Evolutionary conservation across 1,140 invertebrate species (phyloP).

Genomic region (Brachionus sp.): DNA sequence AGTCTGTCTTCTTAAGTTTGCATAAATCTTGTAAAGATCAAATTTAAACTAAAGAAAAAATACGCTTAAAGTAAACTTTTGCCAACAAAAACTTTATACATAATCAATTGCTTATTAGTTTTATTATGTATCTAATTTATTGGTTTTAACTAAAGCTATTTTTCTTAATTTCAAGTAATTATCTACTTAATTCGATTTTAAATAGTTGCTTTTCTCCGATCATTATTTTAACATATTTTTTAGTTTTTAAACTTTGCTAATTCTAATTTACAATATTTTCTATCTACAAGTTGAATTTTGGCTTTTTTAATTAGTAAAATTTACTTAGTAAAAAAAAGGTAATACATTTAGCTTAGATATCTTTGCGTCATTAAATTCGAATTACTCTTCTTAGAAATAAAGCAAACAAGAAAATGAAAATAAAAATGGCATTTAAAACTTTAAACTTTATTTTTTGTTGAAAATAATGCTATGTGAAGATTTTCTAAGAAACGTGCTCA

Average conservation of each 20-base stretch:
- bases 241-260: neutral
- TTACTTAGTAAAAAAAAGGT: neutral
- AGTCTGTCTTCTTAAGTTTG: neutral
- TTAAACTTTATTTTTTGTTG: neutral
- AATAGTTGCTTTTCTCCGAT: neutral
- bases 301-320: neutral
- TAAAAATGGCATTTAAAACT: neutral
- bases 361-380: neutral
- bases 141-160: neutral
- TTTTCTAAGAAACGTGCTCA: neutral
- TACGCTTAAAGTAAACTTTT: neutral
- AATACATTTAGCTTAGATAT: neutral
- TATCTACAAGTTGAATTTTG: neutral
- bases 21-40: neutral
- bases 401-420: neutral
- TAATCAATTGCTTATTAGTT: slow-evolving; percentile 4
- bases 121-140: slow-evolving; percentile 1
- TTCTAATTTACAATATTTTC: neutral
- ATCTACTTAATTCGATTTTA: slow-evolving; percentile 40
- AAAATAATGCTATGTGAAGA: neutral
- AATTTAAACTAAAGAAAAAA: neutral
- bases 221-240: slow-evolving; percentile 34
- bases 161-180: slow-evolving; percentile 8
- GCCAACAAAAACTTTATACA: neutral
- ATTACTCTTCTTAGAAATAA: neutral